Evolutionary conservation across 2,888 invertebrate genomes (phyloP), one percentile per base, ranked within the genome.

Genomic region (Cremastinae sp.): DNA sequence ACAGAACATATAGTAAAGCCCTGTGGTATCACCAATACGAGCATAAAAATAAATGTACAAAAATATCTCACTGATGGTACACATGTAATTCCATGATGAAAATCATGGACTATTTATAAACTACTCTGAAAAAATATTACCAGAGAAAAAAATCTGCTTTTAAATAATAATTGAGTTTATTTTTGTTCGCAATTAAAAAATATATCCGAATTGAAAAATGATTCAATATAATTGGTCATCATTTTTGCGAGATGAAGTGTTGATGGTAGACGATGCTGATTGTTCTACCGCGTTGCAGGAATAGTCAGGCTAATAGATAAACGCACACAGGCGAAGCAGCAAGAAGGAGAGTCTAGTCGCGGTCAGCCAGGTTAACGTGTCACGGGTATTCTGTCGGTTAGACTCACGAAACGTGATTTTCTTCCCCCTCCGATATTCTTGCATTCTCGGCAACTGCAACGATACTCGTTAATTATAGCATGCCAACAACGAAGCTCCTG

Each of bases 331-430:
- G 18, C 12, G 28, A 20, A 61, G 53, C 61, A 61, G 53, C 61
- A 14, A n/a, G 22, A 53, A 61, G 14, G 70, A 53, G 55, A 62
- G 37, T 37, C 55, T 70, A 68, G 14, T 65, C 43, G 66, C 83
- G 83, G 83, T 83, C 85, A 83, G 81, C 79, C 85, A 81, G 85
- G 84, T 85, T 84, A 85, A 85, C 80, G 85, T 85, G 85, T 84
- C 85, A 84, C 77, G 78, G 75, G 75, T 78, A 79, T 76, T 66
- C 61, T 68, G 75, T 77, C 73, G 76, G 75, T 77, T 77, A 77
- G 74, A 62, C 75, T 61, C 65, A 71, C 78, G 73, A 78, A 76
- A 79, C 76, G 76, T 75, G 77, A 79, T 79, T 82, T 80, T 80
- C 81, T 53, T 65, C 28, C 41, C 35, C 37, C 47, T 43, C 37